Base-by-base conservation (phyloP, 2,797 vertebrate genomes). In the Bradypus variegatus region DNA sequence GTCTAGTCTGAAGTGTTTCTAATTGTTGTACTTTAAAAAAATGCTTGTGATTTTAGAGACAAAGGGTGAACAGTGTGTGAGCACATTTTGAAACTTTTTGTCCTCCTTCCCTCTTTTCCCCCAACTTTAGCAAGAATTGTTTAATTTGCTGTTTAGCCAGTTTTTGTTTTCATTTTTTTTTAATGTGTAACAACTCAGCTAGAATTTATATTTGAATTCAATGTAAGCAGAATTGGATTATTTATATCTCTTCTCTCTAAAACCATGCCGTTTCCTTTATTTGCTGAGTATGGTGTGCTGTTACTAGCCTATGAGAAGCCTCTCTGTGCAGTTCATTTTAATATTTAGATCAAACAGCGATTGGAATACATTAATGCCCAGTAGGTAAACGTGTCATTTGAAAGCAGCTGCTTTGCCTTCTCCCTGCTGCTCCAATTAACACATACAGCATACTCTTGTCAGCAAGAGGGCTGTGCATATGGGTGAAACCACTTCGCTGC, bases 381-480 rank as follows among this genome's bases (percentile, higher is more conserved):
- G 92, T 97, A 97, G 97, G 97, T 96, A 97, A 97, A 95, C 92
- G 96, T 97, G 97, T 97, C 96, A 96, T 97, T 97, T 97, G 97
- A 96, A 97, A 97, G 96, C 97, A 97, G 97, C 97, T 98, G 97
- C 97, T 0, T 94, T 96, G 96, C 96, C 95, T 95, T 97, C 96
- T 97, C 95, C 96, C 97, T 97, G 97, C 97, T 97, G 97, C 97
- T 98, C 97, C 97, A 98, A 97, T 98, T 98, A 98, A 97, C 97
- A 97, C 97, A 91, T 95, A 95, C 93, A 23, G 96, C 86, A 41
- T 96, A 96, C 97, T 94, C 96, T 96, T 96, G 96, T 96, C 73
- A 4, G 96, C 95, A 96, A 97, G 97, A 96, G 96, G 96, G 96
- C 96, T 96, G 95, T 96, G 96, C 96, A 55, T 96, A 95, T 83